Evolutionary conservation across 2,797 vertebrate species (phyloP), one percentile per base, ranked within the genome.

Genomic region (Poeciliopsis presidionis): DNA sequence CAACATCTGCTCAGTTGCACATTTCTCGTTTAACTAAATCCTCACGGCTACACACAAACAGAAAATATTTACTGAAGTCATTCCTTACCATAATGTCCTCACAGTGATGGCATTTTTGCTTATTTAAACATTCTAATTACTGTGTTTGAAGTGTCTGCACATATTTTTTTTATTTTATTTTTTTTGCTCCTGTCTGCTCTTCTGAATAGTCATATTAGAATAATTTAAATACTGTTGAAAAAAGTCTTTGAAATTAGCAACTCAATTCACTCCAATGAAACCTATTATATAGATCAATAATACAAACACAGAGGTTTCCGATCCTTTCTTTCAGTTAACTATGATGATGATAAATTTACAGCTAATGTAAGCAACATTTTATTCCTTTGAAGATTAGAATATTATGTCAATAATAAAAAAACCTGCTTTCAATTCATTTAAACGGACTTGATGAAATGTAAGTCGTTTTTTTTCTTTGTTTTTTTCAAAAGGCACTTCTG

Each of bases 1-100:
- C 84, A 83, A 77, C 84, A 84, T 87, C 84, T 86, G 87, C 83
- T 90, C 75, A 77, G 77, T 43, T 53, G 71, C 76, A 83, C 18
- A 2, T 78, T 81, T 83, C 78, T 84, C 69, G 74, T 85, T 88
- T 46, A 73, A 88, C 76, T 78, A 69, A 81, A 85, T 85, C 79
- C 59, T 77, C 69, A 36, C 67, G 36, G 78, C 81, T 61, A 77
- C 53, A 80, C 77, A 79, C 74, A 78, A 82, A 87, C 77, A 81
- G 33, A 81, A 80, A 82, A 83, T 81, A 79, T 86, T 82, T 86
- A 83, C 69, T 87, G 28, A 61, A 74, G 61, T 85, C 81, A 63
- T 81, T 84, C 73, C 47, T 18, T 75, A 61, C 43, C 53, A 71
- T 51, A 74, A 80, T 77, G 49, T 76, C n/a, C 81, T 63, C 74